Base-by-base conservation (phyloP, 2,888 invertebrate species). In the Mesochorus sp. region DNA sequence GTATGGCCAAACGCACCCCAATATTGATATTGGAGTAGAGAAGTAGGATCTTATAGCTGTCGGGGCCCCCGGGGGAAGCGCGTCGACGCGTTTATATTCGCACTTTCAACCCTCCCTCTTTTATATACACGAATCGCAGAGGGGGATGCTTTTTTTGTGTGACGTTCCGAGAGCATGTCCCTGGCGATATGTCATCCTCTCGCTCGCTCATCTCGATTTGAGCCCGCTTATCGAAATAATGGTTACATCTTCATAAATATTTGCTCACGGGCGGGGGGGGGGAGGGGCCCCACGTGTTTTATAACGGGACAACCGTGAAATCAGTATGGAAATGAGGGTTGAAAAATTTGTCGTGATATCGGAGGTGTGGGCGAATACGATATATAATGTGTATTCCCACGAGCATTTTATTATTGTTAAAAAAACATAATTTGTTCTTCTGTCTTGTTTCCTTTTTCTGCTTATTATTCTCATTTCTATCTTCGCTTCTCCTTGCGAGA, bases 241-340 rank as follows among this genome's bases (percentile, higher is more conserved):
- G 88, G 86, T 90, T 90, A 90, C 90, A 89, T 90, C 90, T 90
- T 90, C 87, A 90, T 90, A 89, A 90, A 90, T 91, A 90, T 90
- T 90, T 90, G 87, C 70, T 61, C 68, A 76, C 66, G 75, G 49
- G 79, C 76, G 26, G 12, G 83, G 81, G 67, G n/a, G n/a, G n/a
- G n/a, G n/a, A n/a, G n/a, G n/a, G n/a, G n/a, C n/a, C n/a, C n/a
- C n/a, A n/a, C 62, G 61, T 79, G 80, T 84, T 84, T 85, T 87
- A 86, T 83, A 61, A 53, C 64, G 81, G 77, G 87, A 88, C 86
- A 86, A 83, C 84, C 89, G 87, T 90, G 87, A 89, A 89, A 89
- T 90, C 89, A 83, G 82, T 86, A 89, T 88, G 88, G 86, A 89
- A 89, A 90, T 87, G 83, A 87, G 87, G 80, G 31, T 53, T n/a